These are phyloP conservation scores for Sciurus vulgaris DNA, from an alignment of 2,797 vertebrate species.

Conservation along the genomic window DNA sequence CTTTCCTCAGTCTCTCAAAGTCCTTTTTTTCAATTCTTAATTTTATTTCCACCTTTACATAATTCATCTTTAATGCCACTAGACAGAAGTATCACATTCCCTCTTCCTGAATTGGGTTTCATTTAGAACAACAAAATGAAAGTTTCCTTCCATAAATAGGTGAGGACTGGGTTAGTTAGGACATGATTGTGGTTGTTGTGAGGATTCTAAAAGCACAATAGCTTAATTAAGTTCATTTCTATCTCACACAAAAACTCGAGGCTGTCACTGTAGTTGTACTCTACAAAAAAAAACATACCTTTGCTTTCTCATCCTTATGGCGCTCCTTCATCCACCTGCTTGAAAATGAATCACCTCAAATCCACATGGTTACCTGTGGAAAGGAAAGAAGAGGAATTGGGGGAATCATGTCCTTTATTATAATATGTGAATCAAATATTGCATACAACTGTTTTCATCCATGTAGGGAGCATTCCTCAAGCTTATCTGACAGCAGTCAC, in stretches of 20 bases:
- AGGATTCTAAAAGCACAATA: background rate
- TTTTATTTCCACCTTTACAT: background rate
- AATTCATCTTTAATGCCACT: background rate
- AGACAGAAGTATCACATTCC: background rate
- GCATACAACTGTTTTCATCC: background rate
- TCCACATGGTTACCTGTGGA: background rate
- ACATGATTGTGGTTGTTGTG: background rate
- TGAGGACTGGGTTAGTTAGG: background rate
- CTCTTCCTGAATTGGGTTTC: background rate
- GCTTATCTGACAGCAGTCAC: too few relatives aligned
- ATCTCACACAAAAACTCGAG: background rate
- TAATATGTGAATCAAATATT: background rate
- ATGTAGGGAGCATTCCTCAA: too few relatives aligned
- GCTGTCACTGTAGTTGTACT: background rate
- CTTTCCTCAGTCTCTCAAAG: background rate
- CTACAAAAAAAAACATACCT: background rate
- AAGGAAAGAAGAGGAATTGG: background rate
- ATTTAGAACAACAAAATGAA: constrained; percentile 26
- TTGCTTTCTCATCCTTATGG: background rate
- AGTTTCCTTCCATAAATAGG: background rate
- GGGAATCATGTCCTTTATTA: background rate
- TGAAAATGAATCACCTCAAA: background rate
- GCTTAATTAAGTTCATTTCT: background rate
- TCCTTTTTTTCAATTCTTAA: constrained; percentile 8
- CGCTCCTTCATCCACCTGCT: background rate